phyloP scores from a whole-genome alignment of 2,888 invertebrate species.

The Amiota minor region DNA sequence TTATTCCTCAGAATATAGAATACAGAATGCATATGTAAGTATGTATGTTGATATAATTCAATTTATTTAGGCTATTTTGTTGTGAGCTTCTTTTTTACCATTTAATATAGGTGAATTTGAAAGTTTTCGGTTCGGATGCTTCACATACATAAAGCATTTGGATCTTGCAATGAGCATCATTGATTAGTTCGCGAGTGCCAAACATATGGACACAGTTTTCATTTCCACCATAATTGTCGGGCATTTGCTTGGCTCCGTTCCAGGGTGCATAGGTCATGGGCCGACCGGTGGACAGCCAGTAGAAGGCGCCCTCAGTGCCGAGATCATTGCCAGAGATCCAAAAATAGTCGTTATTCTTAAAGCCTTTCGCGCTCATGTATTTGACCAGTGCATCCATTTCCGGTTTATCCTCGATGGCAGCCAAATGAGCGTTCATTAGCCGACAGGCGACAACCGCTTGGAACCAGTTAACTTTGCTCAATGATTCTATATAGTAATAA shows the following conservation, averaged over 20 bases:
- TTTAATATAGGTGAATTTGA: background rate
- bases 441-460: constrained; percentile 62
- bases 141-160: constrained; percentile 58
- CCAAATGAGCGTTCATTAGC: constrained; percentile 59
- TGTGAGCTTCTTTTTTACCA: background rate
- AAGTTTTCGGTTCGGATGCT: too few species aligned
- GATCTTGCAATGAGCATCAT: constrained; percentile 60
- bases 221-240: constrained; percentile 56
- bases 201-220: constrained; percentile 65
- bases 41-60: too few species aligned
- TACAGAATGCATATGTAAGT: too few species aligned
- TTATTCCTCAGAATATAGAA: background rate
- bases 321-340: constrained; percentile 66
- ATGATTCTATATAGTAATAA: constrained; percentile 57
- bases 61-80: too few species aligned
- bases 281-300: constrained; percentile 60
- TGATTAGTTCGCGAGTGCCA: constrained; percentile 55
- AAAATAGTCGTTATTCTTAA: constrained; percentile 53
- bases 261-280: constrained; percentile 60
- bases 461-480: constrained; percentile 62
- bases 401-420: constrained; percentile 55
- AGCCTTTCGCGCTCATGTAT: constrained; percentile 54
- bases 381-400: constrained; percentile 56
- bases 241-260: constrained; percentile 61
- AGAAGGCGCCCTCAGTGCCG: constrained; percentile 59